Evolutionary conservation across 1,140 invertebrate species (phyloP).

Genomic region (Zaprionus taronus): DNA sequence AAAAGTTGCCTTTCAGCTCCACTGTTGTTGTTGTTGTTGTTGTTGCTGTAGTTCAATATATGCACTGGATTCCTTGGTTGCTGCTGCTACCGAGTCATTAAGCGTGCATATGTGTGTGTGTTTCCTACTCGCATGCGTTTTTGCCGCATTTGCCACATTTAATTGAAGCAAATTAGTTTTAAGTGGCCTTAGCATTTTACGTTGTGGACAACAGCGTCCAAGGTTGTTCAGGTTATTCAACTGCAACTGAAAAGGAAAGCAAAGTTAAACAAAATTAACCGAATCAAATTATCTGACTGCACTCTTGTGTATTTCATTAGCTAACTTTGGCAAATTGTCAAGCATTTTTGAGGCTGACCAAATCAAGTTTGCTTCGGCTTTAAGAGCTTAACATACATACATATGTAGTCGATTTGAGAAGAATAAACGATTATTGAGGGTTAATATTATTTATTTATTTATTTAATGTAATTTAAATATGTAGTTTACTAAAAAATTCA

Average conservation of each 20-base stretch:
- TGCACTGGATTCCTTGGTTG: slow-evolving; percentile 28
- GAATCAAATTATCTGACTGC: slow-evolving; percentile 6
- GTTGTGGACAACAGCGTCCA: not conserved
- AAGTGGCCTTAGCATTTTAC: slow-evolving; percentile 68
- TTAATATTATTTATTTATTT: no score
- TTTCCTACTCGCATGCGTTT: slow-evolving; percentile 13
- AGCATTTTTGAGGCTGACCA: not conserved
- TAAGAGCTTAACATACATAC: not conserved
- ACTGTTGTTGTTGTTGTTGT: slow-evolving; percentile 22
- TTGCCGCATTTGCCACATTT: slow-evolving; percentile 64
- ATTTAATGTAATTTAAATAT: no score
- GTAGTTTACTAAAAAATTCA: no score
- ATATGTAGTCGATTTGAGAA: not conserved
- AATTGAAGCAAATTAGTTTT: slow-evolving; percentile 72
- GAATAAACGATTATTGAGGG: not conserved
- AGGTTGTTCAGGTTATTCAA: not conserved
- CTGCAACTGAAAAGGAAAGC: not conserved
- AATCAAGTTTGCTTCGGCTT: not conserved
- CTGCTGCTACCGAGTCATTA: slow-evolving; percentile 68
- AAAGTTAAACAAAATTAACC: slow-evolving; percentile 5
- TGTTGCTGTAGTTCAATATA: slow-evolving; percentile 73
- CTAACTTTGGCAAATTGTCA: not conserved
- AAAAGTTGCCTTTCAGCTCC: slow-evolving; percentile 46
- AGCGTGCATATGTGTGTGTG: slow-evolving; percentile 35
- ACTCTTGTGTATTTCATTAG: not conserved